Conservation (phyloP, 2,888 invertebrate genomes). For the Netelia virgata region DNA sequence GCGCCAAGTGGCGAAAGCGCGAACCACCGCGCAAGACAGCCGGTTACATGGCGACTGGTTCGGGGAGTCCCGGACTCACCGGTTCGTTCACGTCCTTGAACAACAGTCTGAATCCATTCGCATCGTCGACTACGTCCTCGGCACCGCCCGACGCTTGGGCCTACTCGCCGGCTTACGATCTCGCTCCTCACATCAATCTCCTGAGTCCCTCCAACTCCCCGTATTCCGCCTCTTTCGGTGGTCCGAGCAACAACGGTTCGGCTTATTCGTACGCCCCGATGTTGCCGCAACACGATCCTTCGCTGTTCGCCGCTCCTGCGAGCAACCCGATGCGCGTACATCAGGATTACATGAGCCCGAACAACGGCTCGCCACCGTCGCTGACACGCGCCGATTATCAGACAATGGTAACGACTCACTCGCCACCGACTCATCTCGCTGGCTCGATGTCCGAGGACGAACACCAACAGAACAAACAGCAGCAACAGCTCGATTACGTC, state of each 20-base stretch:
- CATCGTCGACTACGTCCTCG: conserved; percentile 85
- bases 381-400: conserved; percentile 84
- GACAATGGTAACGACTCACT: conserved; percentile 82
- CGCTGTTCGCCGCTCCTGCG: conserved; percentile 88
- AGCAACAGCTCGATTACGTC: conserved; percentile 80
- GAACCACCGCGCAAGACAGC: conserved; percentile 96
- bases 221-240: conserved; percentile 87
- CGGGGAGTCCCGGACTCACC: conserved; percentile 81
- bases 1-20: conserved; percentile 97
- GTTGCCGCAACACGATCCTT: conserved; percentile 90
- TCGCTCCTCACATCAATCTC: conserved; percentile 91
- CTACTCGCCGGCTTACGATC: conserved; percentile 91
- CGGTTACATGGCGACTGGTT: conserved; percentile 84
- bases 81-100: conserved; percentile 87
- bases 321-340: conserved; percentile 87
- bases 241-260: conserved; percentile 82
- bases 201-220: conserved; percentile 89
- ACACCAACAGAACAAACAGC: conserved; percentile 84
- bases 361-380: conserved; percentile 88
- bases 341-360: conserved; percentile 88
- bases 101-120: conserved; percentile 88
- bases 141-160: conserved; percentile 93
- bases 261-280: conserved; percentile 85
- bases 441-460: conserved; percentile 82
- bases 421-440: conserved; percentile 79